These are phyloP conservation scores for Apis laboriosa DNA, from an alignment of 1,140 invertebrate species.

Conservation along the genomic window DNA sequence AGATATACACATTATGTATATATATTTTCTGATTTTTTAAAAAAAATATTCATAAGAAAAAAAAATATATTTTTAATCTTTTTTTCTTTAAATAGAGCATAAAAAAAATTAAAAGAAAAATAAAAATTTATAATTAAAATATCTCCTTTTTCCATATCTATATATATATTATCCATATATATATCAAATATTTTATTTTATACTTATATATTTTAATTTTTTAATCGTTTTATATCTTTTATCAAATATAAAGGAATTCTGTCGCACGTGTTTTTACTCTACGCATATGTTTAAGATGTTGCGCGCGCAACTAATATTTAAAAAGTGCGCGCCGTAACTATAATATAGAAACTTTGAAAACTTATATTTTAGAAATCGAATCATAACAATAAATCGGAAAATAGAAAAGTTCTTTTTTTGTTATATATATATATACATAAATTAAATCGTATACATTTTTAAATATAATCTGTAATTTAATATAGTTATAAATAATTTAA, in stretches of 20 bases:
- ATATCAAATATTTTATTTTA: not conserved
- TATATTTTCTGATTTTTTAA: not conserved
- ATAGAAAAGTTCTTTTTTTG: not conserved
- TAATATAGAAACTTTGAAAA: not conserved
- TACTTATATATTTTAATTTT: not conserved
- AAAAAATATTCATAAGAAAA: not conserved
- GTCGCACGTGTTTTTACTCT: not conserved
- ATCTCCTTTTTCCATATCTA: not conserved
- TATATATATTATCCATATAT: no score
- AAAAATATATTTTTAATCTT: not conserved
- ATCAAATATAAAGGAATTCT: not conserved
- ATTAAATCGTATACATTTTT: not conserved
- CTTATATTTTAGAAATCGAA: not conserved
- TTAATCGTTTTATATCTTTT: not conserved
- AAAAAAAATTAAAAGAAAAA: not conserved
- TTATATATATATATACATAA: no score
- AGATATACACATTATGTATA: not conserved
- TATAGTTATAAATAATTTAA: no score
- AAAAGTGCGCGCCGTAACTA: not conserved
- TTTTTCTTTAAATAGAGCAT: no score
- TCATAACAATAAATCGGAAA: not conserved
- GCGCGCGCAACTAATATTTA: slow-evolving; percentile 3
- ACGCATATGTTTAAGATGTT: not conserved
- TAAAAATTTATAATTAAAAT: not conserved
- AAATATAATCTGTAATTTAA: not conserved